Percentiles rank a stretch among this genome's conserved stretches.
These are phyloP conservation scores for Antheraea mylitta DNA, from an alignment of 1,140 invertebrate genomes.

Conservation along the genomic window DNA sequence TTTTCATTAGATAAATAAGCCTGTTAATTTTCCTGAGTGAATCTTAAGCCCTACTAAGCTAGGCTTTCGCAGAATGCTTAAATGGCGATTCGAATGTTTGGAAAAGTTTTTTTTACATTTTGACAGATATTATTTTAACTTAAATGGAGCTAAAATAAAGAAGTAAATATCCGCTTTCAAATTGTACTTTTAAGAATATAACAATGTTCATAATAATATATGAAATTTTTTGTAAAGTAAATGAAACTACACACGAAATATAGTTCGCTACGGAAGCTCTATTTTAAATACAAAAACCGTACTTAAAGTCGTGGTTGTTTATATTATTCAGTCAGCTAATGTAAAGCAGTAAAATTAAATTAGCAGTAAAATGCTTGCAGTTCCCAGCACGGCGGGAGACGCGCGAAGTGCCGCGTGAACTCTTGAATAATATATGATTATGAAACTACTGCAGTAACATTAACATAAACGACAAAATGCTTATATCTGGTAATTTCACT, in stretches of 20 bases:
- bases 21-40: slow-evolving; percentile 6
- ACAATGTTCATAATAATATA: not conserved
- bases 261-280: not conserved
- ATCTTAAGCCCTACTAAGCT: slow-evolving; percentile 21
- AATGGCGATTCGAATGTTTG: not conserved
- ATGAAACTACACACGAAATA: not conserved
- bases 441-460: slow-evolving; percentile 2
- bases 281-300: slow-evolving; percentile 5
- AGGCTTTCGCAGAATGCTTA: slow-evolving; percentile 11
- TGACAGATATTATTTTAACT: not conserved
- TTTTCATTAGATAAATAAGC: not conserved
- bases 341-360: not conserved
- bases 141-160: no score
- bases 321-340: slow-evolving; percentile 3
- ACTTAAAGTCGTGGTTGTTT: not conserved
- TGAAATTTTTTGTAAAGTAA: not conserved
- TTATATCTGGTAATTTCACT: slow-evolving; percentile 3
- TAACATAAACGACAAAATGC: not conserved
- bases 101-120: not conserved
- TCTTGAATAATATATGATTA: slow-evolving; percentile 3
- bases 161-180: no score
- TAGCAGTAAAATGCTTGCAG: slow-evolving; percentile 1
- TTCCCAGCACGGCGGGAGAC: not conserved
- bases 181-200: no score
- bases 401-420: slow-evolving; percentile 1